Conservation (phyloP, 2,888 invertebrate genomes). For the Pedicia rivosa region DNA sequence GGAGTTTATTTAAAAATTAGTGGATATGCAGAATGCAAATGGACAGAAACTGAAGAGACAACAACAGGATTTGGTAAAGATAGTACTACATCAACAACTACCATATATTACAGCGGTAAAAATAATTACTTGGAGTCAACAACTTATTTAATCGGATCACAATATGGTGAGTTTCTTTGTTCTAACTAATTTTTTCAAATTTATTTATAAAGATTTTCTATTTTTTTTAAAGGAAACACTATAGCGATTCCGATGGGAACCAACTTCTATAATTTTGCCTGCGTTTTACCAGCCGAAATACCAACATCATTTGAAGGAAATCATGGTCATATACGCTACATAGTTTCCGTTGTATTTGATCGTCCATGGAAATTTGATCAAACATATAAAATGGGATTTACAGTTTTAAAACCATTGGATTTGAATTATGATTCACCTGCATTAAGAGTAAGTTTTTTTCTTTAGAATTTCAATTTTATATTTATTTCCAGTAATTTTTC, state of each 20-base stretch:
- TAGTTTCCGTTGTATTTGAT: constrained; percentile 39
- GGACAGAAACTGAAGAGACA: constrained; percentile 27
- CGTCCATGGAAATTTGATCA: constrained; percentile 44
- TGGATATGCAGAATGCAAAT: constrained; percentile 36
- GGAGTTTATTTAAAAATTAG: constrained; percentile 36
- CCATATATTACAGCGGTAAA: constrained; percentile 30
- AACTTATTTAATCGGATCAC: constrained; percentile 32
- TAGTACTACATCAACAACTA: constrained; percentile 21
- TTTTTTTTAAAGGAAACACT: constrained; percentile 14
- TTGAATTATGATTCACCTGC: constrained; percentile 39
- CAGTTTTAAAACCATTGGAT: constrained; percentile 60
- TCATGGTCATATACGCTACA: constrained; percentile 34
- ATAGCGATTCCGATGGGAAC: constrained; percentile 30
- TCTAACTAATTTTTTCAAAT: no score
- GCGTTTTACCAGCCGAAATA: constrained; percentile 35
- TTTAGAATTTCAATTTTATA: no score
- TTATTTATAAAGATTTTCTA: neutral
- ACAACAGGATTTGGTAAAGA: constrained; percentile 20
- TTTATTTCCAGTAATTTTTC: no score
- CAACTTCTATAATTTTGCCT: constrained; percentile 57
- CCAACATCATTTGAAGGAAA: constrained; percentile 31
- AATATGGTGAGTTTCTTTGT: constrained; percentile 29
- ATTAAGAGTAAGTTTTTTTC: constrained; percentile 22
- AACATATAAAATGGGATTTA: constrained; percentile 48
- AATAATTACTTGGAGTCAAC: constrained; percentile 36